phyloP scores from a whole-genome alignment of 2,888 invertebrate genomes.

The Drosophila kanekoi region DNA sequence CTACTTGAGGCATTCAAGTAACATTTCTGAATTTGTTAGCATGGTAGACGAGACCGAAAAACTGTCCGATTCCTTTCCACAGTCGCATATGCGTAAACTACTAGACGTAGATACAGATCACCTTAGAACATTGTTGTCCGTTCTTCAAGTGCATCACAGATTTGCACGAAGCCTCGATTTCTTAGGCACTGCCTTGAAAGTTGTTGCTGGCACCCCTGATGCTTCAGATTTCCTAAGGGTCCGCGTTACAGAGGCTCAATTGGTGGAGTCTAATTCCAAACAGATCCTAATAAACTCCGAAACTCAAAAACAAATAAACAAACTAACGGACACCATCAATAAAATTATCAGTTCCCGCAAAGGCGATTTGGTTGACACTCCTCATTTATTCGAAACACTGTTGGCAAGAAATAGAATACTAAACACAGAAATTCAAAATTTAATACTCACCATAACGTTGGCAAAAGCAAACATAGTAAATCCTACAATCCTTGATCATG shows the following conservation, averaged over 20 bases:
- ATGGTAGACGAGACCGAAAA: not conserved
- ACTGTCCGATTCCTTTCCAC: not conserved
- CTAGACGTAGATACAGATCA: constrained; percentile 10
- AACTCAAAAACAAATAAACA: too few relatives aligned
- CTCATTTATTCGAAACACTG: not conserved
- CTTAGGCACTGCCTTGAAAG: too few relatives aligned
- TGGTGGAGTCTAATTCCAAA: too few relatives aligned
- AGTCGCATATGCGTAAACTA: constrained; percentile 13
- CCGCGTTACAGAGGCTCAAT: too few relatives aligned
- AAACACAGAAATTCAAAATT: constrained; percentile 2
- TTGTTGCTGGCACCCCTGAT: too few relatives aligned
- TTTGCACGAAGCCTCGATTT: too few relatives aligned
- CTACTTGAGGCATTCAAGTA: constrained; percentile 9
- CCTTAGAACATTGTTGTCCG: constrained; percentile 3
- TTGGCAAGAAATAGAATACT: constrained; percentile 3
- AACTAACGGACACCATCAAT: too few relatives aligned
- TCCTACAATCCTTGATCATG: too few relatives aligned
- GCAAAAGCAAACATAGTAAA: constrained; percentile 1
- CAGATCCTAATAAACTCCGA: too few relatives aligned
- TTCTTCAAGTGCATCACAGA: constrained; percentile 1
- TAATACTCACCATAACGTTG: constrained; percentile 2
- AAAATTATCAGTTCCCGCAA: too few relatives aligned
- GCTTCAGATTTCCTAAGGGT: too few relatives aligned
- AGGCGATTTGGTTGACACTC: not conserved
- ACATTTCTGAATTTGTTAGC: not conserved